Base-by-base conservation (phyloP, 2,797 vertebrate genomes). In the Pipistrellus pipistrellus region DNA sequence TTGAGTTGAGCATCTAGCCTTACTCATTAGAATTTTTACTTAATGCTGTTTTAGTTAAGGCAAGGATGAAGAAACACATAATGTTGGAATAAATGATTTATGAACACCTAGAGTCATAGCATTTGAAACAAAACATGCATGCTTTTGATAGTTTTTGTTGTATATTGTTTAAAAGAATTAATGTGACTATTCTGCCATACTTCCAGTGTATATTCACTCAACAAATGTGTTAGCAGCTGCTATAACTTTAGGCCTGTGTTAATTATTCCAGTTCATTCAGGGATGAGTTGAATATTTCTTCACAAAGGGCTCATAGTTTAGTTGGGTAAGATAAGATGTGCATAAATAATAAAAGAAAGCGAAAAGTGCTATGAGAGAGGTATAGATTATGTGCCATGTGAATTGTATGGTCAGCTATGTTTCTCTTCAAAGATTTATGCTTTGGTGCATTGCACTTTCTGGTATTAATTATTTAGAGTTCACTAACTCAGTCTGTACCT, bases 281-380 rank as follows among this genome's bases (percentile, higher is more conserved):
- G n/a, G 81, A n/a, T 84, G 32, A 84, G 48, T 48, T 48, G 35
- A 81, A 15, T 88, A 12, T 55, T 94, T 73, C 14, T 85, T 95
- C 46, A 80, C n/a, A 82, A 55, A 69, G 48, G 51, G 48, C 32
- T 77, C 85, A 12, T 35, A 55, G 59, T 84, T 27, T 62, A 20
- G 71, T 76, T 86, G 25, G 46, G 35, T 84, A 25, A 69, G 18
- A 27, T 77, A 48, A 87, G 44, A 51, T 10, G 32, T 73, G 44
- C 48, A 23, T 68, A 48, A 62, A 57, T 92, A 77, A 35, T 89
- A 51, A 55, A 69, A 51, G 41, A 46, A 82, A 72, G 75, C 11
- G 18, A 75, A 57, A 82, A 13, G 9, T 68, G 21, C 23, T 1
- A 20, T 35, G 27, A 44, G 69, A 68, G 62, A 53, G 71, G 77